phyloP scores from a whole-genome alignment of 2,888 invertebrate genomes.

The Dynastes tityus region DNA sequence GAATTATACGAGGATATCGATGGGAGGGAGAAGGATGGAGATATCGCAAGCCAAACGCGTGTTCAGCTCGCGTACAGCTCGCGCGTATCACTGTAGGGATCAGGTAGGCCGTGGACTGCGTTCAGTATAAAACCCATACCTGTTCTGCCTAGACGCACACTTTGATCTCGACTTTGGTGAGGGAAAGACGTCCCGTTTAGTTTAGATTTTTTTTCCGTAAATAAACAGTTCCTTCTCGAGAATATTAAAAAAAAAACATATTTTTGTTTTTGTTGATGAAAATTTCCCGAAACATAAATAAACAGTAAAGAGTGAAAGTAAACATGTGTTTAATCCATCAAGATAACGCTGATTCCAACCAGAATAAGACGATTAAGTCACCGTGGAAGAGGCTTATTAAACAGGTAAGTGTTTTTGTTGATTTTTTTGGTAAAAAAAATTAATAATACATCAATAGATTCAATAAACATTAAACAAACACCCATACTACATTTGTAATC shows the following conservation, averaged over 20 bases:
- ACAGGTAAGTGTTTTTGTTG: constrained; percentile 70
- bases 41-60: constrained; percentile 66
- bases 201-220: not conserved
- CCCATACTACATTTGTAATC: not conserved
- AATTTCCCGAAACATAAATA: no score
- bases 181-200: constrained; percentile 24
- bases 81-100: constrained; percentile 53
- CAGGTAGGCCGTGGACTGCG: constrained; percentile 54
- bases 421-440: not conserved
- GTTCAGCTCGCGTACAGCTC: constrained; percentile 68
- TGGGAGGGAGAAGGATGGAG: constrained; percentile 18
- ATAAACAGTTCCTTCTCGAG: not conserved
- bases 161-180: constrained; percentile 55
- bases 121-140: constrained; percentile 64
- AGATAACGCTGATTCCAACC: constrained; percentile 61
- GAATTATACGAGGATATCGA: no score
- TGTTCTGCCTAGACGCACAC: constrained; percentile 63
- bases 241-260: not conserved
- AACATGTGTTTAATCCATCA: constrained; percentile 33
- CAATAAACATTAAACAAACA: no score
- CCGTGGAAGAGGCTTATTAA: constrained; percentile 75
- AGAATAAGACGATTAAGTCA: constrained; percentile 70
- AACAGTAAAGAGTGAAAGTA: not conserved
- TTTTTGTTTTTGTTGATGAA: no score
- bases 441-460: no score